Evolutionary conservation across 2,888 invertebrate species (phyloP).

Genomic region (Phaedon cochleariae): DNA sequence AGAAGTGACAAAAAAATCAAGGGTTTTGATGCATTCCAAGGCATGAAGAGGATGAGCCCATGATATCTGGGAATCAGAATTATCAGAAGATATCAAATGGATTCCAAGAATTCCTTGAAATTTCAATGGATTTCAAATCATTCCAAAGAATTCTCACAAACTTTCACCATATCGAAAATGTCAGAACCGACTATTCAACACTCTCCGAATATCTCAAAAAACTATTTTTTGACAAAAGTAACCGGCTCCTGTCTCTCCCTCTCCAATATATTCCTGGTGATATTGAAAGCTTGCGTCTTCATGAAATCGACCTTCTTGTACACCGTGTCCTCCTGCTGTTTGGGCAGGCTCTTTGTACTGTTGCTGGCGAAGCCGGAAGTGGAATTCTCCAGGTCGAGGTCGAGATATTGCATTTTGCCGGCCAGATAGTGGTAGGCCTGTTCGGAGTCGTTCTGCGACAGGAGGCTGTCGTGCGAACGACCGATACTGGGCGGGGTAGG

Average conservation of each 20-base stretch:
- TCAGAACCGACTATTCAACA: too few relatives aligned
- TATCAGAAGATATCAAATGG: too few relatives aligned
- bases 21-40: too few relatives aligned
- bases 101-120: too few relatives aligned
- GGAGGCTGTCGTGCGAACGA: constrained; percentile 56
- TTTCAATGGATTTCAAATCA: too few relatives aligned
- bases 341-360: constrained; percentile 36
- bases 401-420: constrained; percentile 79
- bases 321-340: constrained; percentile 65
- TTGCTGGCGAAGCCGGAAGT: constrained; percentile 24
- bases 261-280: constrained; percentile 82
- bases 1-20: too few relatives aligned
- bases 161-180: too few relatives aligned
- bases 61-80: too few relatives aligned
- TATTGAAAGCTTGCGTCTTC: constrained; percentile 92
- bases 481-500: constrained; percentile 62
- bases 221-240: constrained; percentile 52
- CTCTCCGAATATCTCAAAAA: too few relatives aligned
- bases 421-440: constrained; percentile 48
- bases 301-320: constrained; percentile 95
- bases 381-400: constrained; percentile 75
- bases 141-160: too few relatives aligned
- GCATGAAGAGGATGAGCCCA: too few relatives aligned
- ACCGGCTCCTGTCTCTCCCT: constrained; percentile 66
- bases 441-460: constrained; percentile 45